Evolutionary conservation across 2,888 invertebrate genomes (phyloP), one percentile per base, ranked within the genome.

Genomic region (Phaedon cochleariae): DNA sequence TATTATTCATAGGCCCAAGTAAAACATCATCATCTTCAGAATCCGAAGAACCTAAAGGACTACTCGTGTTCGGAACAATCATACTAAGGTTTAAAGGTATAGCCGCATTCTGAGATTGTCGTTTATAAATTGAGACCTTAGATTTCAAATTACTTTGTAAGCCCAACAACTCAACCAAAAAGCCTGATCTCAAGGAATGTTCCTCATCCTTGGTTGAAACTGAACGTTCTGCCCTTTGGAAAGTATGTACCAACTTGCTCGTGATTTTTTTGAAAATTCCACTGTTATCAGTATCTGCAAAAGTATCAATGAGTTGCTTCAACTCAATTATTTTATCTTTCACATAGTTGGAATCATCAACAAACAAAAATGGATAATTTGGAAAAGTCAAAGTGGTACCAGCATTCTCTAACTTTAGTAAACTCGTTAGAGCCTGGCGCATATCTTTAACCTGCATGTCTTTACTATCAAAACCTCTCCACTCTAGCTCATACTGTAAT

Each of bases 171-270:
- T 60, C 41, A 12, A 52, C 59, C 41, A 60, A 41, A 12, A 18
- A 45, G 3, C 22, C 21, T 22, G 41, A 52, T 18, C 51, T 52
- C 31, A 12, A 29, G n/a, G 59, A 12, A n/a, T 46, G 51, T 29
- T 59, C 53, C 2, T 51, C 29, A 29, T 64, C 48, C 18, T 52
- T 59, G 5, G 53, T 52, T n/a, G 59, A 37, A 49, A 64, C 45
- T 21, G 59, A 41, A 9, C 53, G 59, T n/a, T 41, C 37, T 20
- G 10, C 29, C 45, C 54, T 59, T 29, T 60, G 54, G 12, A 59
- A 64, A 31, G 49, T 37, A 49, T 63, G 63, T n/a, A 52, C 45
- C 26, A 63, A 51, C 18, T 63, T 59, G 1, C 45, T 52, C 18
- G 41, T 34, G n/a, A 63, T 51, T 20, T 59, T 63, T 15, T 41